Base-by-base conservation (phyloP, 2,888 invertebrate species). In the Scaeva pyrastri region DNA sequence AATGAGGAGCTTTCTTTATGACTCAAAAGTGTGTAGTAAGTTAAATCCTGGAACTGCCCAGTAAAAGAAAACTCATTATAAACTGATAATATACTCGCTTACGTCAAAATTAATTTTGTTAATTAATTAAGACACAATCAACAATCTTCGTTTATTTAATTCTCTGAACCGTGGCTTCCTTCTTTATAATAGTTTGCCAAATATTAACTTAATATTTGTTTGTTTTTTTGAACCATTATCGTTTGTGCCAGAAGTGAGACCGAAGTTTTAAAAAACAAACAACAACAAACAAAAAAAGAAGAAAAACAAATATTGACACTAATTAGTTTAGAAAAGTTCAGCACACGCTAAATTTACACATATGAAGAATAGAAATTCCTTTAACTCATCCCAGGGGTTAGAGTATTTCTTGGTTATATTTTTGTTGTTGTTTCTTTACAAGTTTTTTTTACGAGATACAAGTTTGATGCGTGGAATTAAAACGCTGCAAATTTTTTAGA, bases 401-500 rank as follows among this genome's bases (percentile, higher is more conserved):
- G n/a, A n/a, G n/a, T n/a, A n/a, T n/a, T n/a, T n/a, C n/a, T n/a
- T n/a, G n/a, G n/a, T n/a, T n/a, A 12, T 26, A 62, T 45, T 62
- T 16, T n/a, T 8, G n/a, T n/a, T 21, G 39, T 2, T 14, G 41
- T 36, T 12, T 39, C 19, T 39, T n/a, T n/a, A n/a, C n/a, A n/a
- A n/a, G n/a, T n/a, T n/a, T n/a, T n/a, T n/a, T n/a, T n/a, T n/a
- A n/a, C n/a, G n/a, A n/a, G n/a, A n/a, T n/a, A 6, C 2, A 5
- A 48, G 12, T 50, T 50, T 50, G 8, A 26, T 64, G 45, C 19
- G 48, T 31, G 66, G 23, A 66, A 31, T 48, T 66, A 14, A 31
- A 48, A 64, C 56, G 56, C 80, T 80, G 75, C 72, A 80, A 85
- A 80, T 68, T 85, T 85, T 26, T 85, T 45, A 85, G 84, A 85